Base-by-base conservation (phyloP, 2,113 vertebrate genomes). In the Camarhynchus parvulus region DNA sequence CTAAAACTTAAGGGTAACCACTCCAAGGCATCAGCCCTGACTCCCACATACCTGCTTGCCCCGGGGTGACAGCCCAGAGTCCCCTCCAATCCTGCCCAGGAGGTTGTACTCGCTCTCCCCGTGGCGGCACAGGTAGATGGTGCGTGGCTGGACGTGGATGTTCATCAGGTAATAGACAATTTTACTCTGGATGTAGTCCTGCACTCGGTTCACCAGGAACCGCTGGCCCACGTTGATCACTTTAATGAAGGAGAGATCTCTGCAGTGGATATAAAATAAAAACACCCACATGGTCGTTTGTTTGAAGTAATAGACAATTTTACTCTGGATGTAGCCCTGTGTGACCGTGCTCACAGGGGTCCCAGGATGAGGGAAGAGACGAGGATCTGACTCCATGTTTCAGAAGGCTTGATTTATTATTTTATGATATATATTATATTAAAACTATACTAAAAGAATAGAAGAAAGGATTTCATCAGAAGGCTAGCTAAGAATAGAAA, bases 91-190 rank as follows among this genome's bases (percentile, higher is more conserved):
- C 96, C 97, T 99, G 44, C 99, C 99, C 56, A 98, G 76, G 1
- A 99, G 84, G 30, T 99, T 99, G 96, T 98, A 98, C 68, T 99
- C 97, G 61, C 99, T 99, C 98, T 99, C 99, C 13, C 99, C 99
- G 0, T 99, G 99, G 30, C 99, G 98, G 97, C 99, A 99, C 39
- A 99, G 98, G 98, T 99, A 99, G 97, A 99, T 99, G 97, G 99
- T 99, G 78, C 99, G 99, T 0, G 99, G 99, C 97, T 99, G 98
- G 67, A 99, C 99, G 1, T 99, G 99, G 95, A 99, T 99, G 97
- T 99, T 99, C 99, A 99, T 99, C 94, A 99, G 98, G 97, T 99
- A 99, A 98, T 99, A 99, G 59, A 99, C 99, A 1, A 99, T 99
- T 96, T 99, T 99, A 83, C 99, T 99, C 98, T 99, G 99, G 98